A percentile compares a stretch with the other conserved stretches of the same genome.
phyloP scores from a whole-genome alignment of 2,113 vertebrate species.

The Triplophysa tibetana region DNA sequence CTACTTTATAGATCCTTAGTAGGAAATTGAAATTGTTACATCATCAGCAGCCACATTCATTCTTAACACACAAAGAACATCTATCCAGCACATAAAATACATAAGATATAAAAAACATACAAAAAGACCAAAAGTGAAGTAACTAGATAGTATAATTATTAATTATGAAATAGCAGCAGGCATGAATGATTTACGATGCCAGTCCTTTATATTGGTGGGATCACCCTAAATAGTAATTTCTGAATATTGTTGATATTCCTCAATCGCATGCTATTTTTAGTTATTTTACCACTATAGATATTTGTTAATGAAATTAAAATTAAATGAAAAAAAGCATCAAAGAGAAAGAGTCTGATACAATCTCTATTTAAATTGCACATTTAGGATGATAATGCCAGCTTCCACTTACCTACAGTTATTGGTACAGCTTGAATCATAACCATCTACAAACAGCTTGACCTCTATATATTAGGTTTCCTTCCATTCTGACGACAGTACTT shows the following conservation, averaged over 20 bases:
- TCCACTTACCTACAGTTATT: slow-evolving; percentile 45
- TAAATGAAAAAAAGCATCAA: neutral
- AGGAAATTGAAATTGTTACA: no score
- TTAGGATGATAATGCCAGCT: neutral
- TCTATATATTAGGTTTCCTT: slow-evolving; percentile 20
- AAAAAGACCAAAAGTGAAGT: no score
- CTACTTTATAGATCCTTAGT: no score
- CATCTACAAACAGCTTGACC: slow-evolving; percentile 13
- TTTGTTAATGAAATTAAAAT: neutral
- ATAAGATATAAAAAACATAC: no score
- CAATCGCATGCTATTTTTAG: neutral
- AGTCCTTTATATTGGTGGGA: no score
- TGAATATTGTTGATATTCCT: neutral
- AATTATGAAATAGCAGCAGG: no score
- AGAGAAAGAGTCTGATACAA: neutral
- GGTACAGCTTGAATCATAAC: slow-evolving; percentile 40
- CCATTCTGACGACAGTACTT: slow-evolving; percentile 41
- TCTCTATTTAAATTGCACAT: no score
- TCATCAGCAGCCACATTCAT: no score
- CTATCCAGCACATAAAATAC: no score
- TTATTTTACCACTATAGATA: neutral
- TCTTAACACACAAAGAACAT: no score
- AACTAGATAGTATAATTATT: no score
- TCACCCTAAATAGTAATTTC: neutral
- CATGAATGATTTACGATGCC: no score